These are phyloP conservation scores for Zoanthus solanderi DNA, from an alignment of 92 coral and sea anemone species.

Conservation along the genomic window DNA sequence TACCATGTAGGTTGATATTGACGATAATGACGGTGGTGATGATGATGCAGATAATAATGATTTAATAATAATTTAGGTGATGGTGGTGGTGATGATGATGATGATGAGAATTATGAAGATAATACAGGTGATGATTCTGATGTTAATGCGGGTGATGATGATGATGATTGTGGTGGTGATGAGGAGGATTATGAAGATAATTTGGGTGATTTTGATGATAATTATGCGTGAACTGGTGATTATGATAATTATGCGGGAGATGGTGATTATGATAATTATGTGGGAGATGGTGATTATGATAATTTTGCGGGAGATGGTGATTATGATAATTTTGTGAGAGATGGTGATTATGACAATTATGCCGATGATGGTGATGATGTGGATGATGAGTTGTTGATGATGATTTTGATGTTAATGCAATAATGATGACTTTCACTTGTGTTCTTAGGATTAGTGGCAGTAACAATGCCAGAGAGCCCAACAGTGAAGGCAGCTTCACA, in stretches of 20 bases:
- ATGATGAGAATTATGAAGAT: not conserved
- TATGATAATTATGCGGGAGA: not conserved
- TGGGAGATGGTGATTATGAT: not conserved
- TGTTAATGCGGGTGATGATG: not conserved
- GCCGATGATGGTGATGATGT: no score
- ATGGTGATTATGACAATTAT: not conserved
- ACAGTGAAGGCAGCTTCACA: conserved; percentile 84
- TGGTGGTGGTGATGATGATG: not conserved
- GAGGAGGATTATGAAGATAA: not conserved
- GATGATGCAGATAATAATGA: not conserved
- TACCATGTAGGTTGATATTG: not conserved
- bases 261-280: not conserved
- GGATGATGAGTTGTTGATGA: no score
- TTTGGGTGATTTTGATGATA: not conserved
- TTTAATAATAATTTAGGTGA: not conserved
- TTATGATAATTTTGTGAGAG: not conserved
- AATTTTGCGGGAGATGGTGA: not conserved
- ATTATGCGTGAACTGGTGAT: not conserved
- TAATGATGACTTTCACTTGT: not conserved
- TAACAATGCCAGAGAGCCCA: conserved; percentile 82
- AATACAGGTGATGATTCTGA: no score
- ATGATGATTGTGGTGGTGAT: not conserved
- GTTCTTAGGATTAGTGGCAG: conserved; percentile 74
- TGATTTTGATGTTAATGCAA: no score
- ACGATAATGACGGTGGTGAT: not conserved